These are phyloP conservation scores for Lepidurus apus DNA, from an alignment of 1,140 invertebrate genomes.

Conservation along the genomic window DNA sequence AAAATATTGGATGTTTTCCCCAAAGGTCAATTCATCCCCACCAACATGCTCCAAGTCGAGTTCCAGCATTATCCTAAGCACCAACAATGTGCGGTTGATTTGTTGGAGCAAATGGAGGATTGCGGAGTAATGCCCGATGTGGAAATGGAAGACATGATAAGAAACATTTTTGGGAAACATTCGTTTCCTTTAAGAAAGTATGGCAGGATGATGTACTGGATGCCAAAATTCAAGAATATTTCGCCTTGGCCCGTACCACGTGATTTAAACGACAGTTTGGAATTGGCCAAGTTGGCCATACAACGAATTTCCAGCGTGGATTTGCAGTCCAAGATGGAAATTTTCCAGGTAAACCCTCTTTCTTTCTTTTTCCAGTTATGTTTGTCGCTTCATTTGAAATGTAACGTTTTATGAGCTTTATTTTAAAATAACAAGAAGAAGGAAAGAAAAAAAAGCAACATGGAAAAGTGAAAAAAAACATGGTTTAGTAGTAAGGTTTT, in stretches of 20 bases:
- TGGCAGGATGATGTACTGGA: constrained; percentile 94
- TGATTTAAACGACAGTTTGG: constrained; percentile 60
- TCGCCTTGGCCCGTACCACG: constrained; percentile 83
- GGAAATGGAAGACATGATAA: constrained; percentile 74
- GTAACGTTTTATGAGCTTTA: no score
- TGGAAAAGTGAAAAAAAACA: no score
- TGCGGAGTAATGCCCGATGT: constrained; percentile 85
- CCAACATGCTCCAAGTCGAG: constrained; percentile 73
- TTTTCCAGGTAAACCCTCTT: constrained; percentile 55
- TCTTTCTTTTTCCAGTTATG: constrained; percentile 14
- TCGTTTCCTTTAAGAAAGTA: constrained; percentile 74
- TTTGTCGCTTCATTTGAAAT: background rate
- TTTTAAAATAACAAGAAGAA: no score
- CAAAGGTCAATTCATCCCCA: constrained; percentile 79
- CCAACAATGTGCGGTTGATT: constrained; percentile 79
- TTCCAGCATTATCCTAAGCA: constrained; percentile 91
- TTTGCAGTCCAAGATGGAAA: constrained; percentile 59
- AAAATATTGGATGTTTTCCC: constrained; percentile 83
- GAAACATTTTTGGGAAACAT: constrained; percentile 75
- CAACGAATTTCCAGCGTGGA: constrained; percentile 83
- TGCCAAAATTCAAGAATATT: constrained; percentile 89
- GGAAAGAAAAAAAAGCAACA: no score
- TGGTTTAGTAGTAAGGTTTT: no score
- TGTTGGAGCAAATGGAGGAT: constrained; percentile 85
- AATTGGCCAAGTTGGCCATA: constrained; percentile 80